A percentile compares a stretch with the other conserved stretches of the same genome.
Evolutionary conservation across 2,113 vertebrate species (phyloP).

Genomic region (Delphinus delphis): DNA sequence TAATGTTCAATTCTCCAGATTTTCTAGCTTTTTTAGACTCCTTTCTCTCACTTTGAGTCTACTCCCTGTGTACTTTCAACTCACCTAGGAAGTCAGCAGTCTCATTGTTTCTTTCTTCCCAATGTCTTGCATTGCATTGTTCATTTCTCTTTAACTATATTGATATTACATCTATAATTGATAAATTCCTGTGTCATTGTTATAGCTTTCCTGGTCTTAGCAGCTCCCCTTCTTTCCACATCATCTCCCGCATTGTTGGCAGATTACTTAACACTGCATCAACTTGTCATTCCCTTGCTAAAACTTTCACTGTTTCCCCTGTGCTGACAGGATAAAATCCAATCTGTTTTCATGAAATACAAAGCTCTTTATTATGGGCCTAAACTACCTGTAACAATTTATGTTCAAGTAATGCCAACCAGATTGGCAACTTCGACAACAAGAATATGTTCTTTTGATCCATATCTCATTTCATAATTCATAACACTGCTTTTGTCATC

Average conservation of each 20-base stretch:
- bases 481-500: background rate
- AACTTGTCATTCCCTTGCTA: background rate
- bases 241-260: background rate
- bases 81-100: background rate
- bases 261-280: background rate
- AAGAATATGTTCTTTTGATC: background rate
- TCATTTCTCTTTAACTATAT: background rate
- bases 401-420: background rate
- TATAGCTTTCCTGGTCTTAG: background rate
- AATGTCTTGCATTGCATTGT: background rate
- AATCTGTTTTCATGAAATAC: background rate
- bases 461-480: background rate
- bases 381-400: slow-evolving; percentile 26
- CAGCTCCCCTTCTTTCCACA: background rate
- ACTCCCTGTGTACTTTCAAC: background rate
- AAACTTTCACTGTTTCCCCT: background rate
- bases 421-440: background rate
- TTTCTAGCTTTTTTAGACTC: background rate
- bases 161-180: background rate
- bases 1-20: background rate
- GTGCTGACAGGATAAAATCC: background rate
- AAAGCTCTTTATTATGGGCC: background rate
- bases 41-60: background rate
- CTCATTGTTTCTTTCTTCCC: background rate
- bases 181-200: background rate